Evolutionary conservation across 2,888 invertebrate genomes (phyloP), one percentile per base, ranked within the genome.

Genomic region (Tetropium fuscum): DNA sequence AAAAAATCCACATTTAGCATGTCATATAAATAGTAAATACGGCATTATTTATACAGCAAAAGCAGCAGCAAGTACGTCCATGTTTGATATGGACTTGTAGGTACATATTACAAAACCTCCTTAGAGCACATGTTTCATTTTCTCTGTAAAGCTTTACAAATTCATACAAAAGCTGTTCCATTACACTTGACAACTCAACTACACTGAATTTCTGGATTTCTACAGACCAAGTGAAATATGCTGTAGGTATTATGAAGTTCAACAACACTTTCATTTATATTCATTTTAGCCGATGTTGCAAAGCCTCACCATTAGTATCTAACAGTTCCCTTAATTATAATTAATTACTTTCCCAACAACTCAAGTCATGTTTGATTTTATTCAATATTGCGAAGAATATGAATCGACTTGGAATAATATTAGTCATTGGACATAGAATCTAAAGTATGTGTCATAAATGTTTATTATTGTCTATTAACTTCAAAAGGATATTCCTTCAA

Each of bases 121-220:
- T 22, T 36, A 34, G 25, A 48, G 36, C 25, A 36, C 36, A 48
- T 13, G 34, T 36, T 36, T 36, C 48, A 36, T 36, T 48, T 22
- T 48, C 36, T 48, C 25, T 10, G 36, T 48, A 32, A 34, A 34
- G 48, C 48, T 48, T 48, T 34, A 48, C 22, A 48, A 36, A 48
- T 20, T 25, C 22, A 8, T 48, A 48, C 48, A 48, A 48, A 48
- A 48, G 48, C 36, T 48, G 47, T 47, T 47, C 32, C 47, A 47
- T 47, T 47, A 47, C 47, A 47, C 47, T 34, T 20, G 34, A 48
- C 48, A 48, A 48, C 48, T 48, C 36, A 48, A 48, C 48, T 48
- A 48, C 48, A 36, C 36, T 20, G 48, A 34, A 38, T 48, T 36
- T 48, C 48, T 48, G 6, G 36, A 36, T 48, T 48, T 36, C 48